Base-by-base conservation (phyloP, 2,888 invertebrate species). In the Margaritifera margaritifera region DNA sequence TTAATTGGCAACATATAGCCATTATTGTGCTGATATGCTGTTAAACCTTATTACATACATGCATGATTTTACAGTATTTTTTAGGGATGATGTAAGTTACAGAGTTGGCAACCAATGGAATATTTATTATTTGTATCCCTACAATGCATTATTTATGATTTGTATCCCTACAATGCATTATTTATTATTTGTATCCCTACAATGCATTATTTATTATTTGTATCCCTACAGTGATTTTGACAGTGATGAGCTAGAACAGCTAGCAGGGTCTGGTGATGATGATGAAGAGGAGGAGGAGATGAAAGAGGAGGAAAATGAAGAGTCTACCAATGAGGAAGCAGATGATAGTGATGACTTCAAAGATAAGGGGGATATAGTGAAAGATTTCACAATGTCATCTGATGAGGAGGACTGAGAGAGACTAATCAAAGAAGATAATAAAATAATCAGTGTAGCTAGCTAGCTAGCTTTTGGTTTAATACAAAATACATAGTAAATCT, bases 271-370 rank as follows among this genome's bases (percentile, higher is more conserved):
- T n/a, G 83, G 75, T 18, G 71, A 73, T 69, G 85, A 84, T 51
- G 81, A 81, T 56, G 78, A 76, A 53, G 79, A 77, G 31, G 77
- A 75, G n/a, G 81, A 80, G 11, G 74, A 75, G 31, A 76, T 78
- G 68, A 72, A 89, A 66, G 90, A 92, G 82, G 83, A 89, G 90
- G 83, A 87, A 75, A 68, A 89, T 86, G 77, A 80, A 27, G 90
- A 89, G 64, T 83, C 91, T 57, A 74, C 72, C 11, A 74, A 65
- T 19, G 80, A 72, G 51, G 89, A 72, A 4, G 67, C 62, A 72
- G 83, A 82, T 69, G 85, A 86, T 42, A 88, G 86, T 69, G 74
- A 81, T 71, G 73, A 89, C 67, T 90, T 92, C 84, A 82, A 90
- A 91, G 83, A 87, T 79, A 60, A 69, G 51, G 83, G 80, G 19